Evolutionary conservation across 2,113 vertebrate genomes (phyloP).

Genomic region (Otus sunia): DNA sequence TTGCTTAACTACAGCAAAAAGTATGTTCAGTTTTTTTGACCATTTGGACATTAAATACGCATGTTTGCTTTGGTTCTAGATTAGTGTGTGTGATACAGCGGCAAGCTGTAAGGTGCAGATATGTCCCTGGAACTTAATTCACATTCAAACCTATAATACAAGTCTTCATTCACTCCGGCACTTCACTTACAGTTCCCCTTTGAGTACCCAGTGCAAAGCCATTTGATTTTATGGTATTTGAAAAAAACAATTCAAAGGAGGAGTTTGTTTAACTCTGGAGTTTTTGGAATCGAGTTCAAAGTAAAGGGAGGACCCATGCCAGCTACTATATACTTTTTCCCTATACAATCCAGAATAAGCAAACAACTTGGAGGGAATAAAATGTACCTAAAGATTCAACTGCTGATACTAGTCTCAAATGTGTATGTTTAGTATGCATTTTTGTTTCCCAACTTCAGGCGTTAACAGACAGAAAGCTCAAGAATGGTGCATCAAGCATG

Average conservation of each 20-base stretch:
- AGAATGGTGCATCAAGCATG: slow-evolving; percentile 94
- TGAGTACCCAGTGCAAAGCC: neutral
- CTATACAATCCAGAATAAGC: neutral
- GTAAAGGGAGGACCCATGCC: neutral
- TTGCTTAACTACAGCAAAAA: neutral
- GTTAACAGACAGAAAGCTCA: slow-evolving; percentile 90
- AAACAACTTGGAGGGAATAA: neutral
- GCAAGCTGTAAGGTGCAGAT: neutral
- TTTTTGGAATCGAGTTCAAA: neutral
- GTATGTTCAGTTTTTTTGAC: neutral
- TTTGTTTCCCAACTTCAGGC: slow-evolving; percentile 72
- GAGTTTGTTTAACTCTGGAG: neutral
- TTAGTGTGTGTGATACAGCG: neutral
- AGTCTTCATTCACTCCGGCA: neutral
- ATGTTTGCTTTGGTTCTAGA: neutral
- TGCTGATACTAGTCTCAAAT: neutral
- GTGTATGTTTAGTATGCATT: neutral
- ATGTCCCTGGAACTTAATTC: neutral
- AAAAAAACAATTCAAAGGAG: neutral
- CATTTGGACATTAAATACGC: neutral
- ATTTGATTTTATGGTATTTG: neutral
- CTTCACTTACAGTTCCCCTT: neutral
- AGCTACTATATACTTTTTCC: accelerated
- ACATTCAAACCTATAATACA: neutral
- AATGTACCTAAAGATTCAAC: neutral